Percentiles rank a stretch among this genome's conserved stretches.
Conservation (phyloP, 2,888 invertebrate genomes). For the Clanis bilineata region DNA sequence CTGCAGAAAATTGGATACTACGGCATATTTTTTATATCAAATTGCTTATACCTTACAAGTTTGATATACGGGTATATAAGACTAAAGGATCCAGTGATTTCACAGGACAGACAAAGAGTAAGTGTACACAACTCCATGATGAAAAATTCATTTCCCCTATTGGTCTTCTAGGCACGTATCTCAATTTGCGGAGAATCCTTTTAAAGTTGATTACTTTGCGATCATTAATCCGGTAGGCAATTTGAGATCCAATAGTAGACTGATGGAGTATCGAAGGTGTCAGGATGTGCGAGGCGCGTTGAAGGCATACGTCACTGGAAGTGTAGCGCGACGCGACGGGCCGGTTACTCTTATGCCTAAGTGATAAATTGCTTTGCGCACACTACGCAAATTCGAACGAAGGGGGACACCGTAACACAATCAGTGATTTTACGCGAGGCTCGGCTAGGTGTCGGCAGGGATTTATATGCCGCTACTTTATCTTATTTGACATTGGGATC, state of each 20-base stretch:
- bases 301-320: constrained; percentile 61
- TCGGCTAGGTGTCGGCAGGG: constrained; percentile 63
- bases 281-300: constrained; percentile 37
- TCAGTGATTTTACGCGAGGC: constrained; percentile 71
- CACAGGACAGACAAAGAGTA: constrained; percentile 66
- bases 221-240: constrained; percentile 31
- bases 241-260: constrained; percentile 43
- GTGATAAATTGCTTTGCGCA: constrained; percentile 76
- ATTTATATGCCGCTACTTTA: constrained; percentile 51
- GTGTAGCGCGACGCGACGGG: constrained; percentile 53
- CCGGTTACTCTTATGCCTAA: constrained; percentile 74
- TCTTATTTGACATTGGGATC: constrained; percentile 35
- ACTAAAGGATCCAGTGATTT: constrained; percentile 69
- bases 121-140: constrained; percentile 38
- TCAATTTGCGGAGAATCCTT: constrained; percentile 14
- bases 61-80: constrained; percentile 76
- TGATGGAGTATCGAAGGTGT: constrained; percentile 44
- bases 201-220: constrained; percentile 25
- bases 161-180: constrained; percentile 18
- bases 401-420: constrained; percentile 74
- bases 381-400: constrained; percentile 74
- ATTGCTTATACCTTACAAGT: constrained; percentile 76
- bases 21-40: constrained; percentile 76
- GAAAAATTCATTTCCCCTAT: constrained; percentile 19
- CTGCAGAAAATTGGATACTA: constrained; percentile 76